Percentiles rank a stretch among this genome's conserved stretches.
These are phyloP conservation scores for Peromyscus aztecus DNA, from an alignment of 2,797 vertebrate genomes.

Conservation along the genomic window DNA sequence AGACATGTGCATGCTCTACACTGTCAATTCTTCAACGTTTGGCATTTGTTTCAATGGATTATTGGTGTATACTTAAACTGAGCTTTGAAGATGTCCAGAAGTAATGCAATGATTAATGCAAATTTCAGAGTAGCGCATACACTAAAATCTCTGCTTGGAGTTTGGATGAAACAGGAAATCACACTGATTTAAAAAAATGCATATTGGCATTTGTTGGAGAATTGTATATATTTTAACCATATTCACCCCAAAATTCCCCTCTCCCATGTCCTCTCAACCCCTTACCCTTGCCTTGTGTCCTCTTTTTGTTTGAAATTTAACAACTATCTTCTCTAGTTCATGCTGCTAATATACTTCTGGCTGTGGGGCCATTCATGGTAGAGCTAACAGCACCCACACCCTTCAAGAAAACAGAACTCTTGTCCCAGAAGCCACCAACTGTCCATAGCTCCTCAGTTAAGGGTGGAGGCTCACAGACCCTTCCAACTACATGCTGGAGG, in stretches of 20 bases:
- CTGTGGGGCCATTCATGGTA: background rate
- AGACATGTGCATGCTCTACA: conserved; percentile 9
- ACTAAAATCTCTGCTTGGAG: background rate
- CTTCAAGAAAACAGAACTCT: background rate
- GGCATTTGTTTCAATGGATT: conserved; percentile 43
- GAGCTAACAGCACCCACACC: background rate
- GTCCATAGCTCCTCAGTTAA: background rate
- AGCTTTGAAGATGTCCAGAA: conserved; percentile 59
- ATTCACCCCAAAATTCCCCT: background rate
- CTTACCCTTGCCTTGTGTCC: background rate
- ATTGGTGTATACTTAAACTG: conserved; percentile 54
- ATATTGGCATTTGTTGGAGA: background rate
- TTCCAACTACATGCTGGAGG: accelerated
- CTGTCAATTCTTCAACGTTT: conserved; percentile 57
- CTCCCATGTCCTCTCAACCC: background rate
- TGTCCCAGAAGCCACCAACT: background rate
- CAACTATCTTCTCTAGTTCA: background rate
- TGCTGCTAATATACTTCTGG: background rate
- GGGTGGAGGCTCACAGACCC: no score
- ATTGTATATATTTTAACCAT: background rate
- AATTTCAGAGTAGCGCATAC: conserved; percentile 23
- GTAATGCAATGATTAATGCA: conserved; percentile 67
- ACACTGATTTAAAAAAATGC: background rate
- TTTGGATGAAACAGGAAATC: background rate
- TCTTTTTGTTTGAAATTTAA: background rate